Base-by-base conservation (phyloP, 2,797 vertebrate genomes). In the Galago senegalensis region DNA sequence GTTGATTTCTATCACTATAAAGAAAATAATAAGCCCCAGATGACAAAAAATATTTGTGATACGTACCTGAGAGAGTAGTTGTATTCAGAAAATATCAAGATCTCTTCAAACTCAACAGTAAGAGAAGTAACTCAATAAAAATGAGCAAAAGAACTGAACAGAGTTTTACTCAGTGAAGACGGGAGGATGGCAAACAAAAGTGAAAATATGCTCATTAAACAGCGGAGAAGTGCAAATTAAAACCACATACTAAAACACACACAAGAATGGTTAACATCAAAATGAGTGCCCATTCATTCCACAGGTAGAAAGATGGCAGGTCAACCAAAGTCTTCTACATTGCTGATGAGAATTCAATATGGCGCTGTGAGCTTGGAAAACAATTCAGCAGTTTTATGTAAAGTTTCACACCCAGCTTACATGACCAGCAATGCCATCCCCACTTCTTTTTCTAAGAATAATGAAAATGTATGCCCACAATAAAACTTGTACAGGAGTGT, bases 41-140 rank as follows among this genome's bases (percentile, higher is more conserved):
- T 81, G 76, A 92, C 31, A 77, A 49, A 96, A 89, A 83, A 60
- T 60, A 40, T 87, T 91, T 94, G 31, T 10, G 89, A 84, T 9
- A 77, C 56, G 14, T 75, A 92, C 61, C 86, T 84, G 67, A 92
- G 43, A 61, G 25, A 76, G 16, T 12, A 70, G 43, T 58, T 95
- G 31, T 77, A 77, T 85, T 94, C 46, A 91, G 40, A 91, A 77
- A 63, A 60, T 27, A 87, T 14, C 31, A 89, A 60, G 5, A 83
- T 87, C 43, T 90, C 56, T 75, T 72, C 40, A 87, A 65, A 76
- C 13, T 85, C 61, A 89, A 69, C 3, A 84, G 34, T 87, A 60
- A 89, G 83, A 92, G 69, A 91, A 93, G 8, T 65, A 90, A 84
- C 53, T 87, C 83, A 96, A 40, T 80, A 81, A 91, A 93, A 82